A percentile compares a stretch with the other conserved stretches of the same genome.
Conservation (phyloP, 2,797 vertebrate genomes). For the Sebastes baramenuke region DNA sequence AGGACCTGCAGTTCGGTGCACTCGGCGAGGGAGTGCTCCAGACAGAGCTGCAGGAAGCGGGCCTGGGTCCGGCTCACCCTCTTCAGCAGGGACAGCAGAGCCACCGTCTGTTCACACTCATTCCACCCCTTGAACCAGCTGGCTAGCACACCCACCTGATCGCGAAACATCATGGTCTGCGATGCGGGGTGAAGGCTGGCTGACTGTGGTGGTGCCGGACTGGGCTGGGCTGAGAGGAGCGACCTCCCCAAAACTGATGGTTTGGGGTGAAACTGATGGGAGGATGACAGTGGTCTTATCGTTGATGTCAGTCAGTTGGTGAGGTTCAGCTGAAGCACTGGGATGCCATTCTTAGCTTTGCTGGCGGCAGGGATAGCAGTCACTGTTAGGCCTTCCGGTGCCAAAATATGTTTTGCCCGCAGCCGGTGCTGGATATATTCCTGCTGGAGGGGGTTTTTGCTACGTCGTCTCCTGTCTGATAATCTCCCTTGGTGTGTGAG, state of each 20-base stretch:
- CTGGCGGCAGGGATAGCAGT: constrained; percentile 1
- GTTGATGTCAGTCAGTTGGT: constrained; percentile 2
- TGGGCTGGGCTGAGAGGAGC: background rate
- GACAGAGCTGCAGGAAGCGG: constrained; percentile 96
- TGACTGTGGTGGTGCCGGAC: background rate
- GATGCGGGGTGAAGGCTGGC: constrained; percentile 2
- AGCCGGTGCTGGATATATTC: constrained; percentile 22
- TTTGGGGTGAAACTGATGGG: background rate
- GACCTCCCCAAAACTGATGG: background rate
- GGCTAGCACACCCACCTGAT: constrained; percentile 96
- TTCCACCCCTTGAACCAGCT: constrained; percentile 99
- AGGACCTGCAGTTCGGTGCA: constrained; percentile 95
- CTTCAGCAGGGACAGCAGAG: constrained; percentile 94
- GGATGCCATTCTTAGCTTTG: constrained; percentile 59
- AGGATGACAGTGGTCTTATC: background rate
- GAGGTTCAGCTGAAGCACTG: constrained; percentile 41
- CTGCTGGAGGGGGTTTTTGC: constrained; percentile 29
- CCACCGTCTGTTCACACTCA: constrained; percentile 99
- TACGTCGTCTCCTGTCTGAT: constrained; percentile 25
- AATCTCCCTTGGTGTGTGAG: constrained; percentile 8
- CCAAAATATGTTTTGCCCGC: background rate
- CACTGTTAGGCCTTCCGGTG: constrained; percentile 6
- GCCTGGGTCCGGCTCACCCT: constrained; percentile 96
- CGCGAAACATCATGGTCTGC: constrained; percentile 97
- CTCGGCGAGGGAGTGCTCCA: constrained; percentile 95